Evolutionary conservation across 2,113 vertebrate species (phyloP).

Genomic region (Cyphomyrus discorhynchus): DNA sequence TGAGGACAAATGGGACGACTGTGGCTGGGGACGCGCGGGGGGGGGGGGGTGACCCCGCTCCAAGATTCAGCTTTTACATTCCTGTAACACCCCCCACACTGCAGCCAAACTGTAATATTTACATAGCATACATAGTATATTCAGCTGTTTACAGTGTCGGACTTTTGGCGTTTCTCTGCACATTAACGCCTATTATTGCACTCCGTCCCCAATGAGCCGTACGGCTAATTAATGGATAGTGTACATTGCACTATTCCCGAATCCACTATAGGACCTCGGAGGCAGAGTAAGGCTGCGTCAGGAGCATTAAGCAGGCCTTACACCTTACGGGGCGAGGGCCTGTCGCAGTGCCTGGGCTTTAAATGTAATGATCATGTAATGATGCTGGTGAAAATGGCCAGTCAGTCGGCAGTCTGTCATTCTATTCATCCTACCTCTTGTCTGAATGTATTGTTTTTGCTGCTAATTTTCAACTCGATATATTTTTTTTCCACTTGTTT

Average conservation of each 20-base stretch:
- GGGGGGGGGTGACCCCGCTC: not conserved
- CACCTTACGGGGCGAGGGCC: not conserved
- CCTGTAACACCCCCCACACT: not conserved
- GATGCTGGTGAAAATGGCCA: not conserved
- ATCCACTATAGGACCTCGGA: not conserved
- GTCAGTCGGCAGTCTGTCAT: not conserved
- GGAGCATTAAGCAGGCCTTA: not conserved
- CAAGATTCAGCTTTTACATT: slow-evolving; percentile 10
- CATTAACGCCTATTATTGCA: not conserved
- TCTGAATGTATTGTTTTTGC: not conserved
- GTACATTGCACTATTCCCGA: not conserved
- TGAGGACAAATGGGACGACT: slow-evolving; percentile 19
- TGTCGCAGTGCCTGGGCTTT: not conserved
- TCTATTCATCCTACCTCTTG: not conserved
- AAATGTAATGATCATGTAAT: not conserved
- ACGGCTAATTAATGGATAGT: not conserved
- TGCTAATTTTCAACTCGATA: not conserved
- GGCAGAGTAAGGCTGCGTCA: not conserved
- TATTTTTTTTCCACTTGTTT: not conserved
- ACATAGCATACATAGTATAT: slow-evolving; percentile 1
- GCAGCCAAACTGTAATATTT: not conserved
- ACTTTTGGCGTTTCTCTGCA: not conserved
- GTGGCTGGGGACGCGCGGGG: not conserved
- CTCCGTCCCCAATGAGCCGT: not conserved
- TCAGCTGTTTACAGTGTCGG: not conserved